Base-by-base conservation (phyloP, 2,113 vertebrate species). In the Pipa parva region DNA sequence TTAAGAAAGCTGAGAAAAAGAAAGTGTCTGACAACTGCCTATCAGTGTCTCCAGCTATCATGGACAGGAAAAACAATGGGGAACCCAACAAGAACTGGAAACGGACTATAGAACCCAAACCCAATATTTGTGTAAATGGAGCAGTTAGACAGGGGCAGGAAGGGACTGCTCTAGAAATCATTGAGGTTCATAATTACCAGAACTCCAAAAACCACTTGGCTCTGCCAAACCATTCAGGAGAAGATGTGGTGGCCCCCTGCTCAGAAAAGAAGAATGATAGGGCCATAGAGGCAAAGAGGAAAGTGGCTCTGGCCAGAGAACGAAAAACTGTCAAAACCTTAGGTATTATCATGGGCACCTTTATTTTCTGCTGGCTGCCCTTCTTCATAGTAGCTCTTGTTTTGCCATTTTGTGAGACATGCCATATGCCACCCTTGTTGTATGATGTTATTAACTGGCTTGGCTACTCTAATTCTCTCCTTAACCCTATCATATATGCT, bases 311-410 rank as follows among this genome's bases (percentile, higher is more conserved):
- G 73, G 93, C 93, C 50, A 85, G 95, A n/a, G 95, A 99, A 63
- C 88, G 92, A 61, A 97, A 97, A 77, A 95, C 96, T 0, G 96
- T 99, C 45, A 99, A 99, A 80, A 99, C 95, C 0, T 75, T 99
- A 63, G 96, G 95, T 33, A 99, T 99, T 78, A 97, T 99, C 63
- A 99, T 99, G 94, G 96, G 95, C 17, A 98, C 96, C 13, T 98
- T 99, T 82, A 99, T 97, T 76, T 89, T 98, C 71, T 99, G 96
- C 81, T 99, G 95, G 96, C 83, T 99, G 83, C 96, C 95, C 2
- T 99, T 98, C 76, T 99, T 98, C 84, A 97, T 96, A 68, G 95
- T 97, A 61, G 96, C 94, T 0, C 89, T 99, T 29, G 93, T 97
- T 59, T 72, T 97, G 71, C 96, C 96, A 63, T 97, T 98, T 79